phyloP scores from a whole-genome alignment of 2,797 vertebrate species.

The Gallinago stenura region DNA sequence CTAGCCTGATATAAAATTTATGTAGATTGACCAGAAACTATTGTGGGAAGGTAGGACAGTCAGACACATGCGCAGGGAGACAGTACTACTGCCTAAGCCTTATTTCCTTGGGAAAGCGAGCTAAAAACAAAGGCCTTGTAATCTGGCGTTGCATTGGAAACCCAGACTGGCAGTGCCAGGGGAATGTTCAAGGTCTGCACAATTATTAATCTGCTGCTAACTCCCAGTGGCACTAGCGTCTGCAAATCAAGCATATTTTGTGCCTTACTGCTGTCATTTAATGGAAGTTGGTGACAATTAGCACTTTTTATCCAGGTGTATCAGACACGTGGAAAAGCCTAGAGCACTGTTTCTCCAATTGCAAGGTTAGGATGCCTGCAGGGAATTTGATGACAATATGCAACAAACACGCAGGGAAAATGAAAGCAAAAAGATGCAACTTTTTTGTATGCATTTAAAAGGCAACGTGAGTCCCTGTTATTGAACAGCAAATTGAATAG shows the following conservation, averaged over 20 bases:
- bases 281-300: conserved; percentile 59
- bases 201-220: conserved; percentile 49
- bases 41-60: background rate
- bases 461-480: background rate
- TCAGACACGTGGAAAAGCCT: conserved; percentile 36
- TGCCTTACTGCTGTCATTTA: conserved; percentile 65
- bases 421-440: conserved; percentile 3
- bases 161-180: conserved; percentile 19
- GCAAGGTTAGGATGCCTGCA: conserved; percentile 18
- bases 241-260: conserved; percentile 58
- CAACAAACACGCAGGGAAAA: conserved; percentile 40
- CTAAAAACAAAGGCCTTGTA: background rate
- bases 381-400: conserved; percentile 9
- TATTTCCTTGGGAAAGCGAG: conserved; percentile 21
- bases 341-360: conserved; percentile 4
- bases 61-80: background rate
- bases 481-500: background rate
- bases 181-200: conserved; percentile 27
- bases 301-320: conserved; percentile 60
- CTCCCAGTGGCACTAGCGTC: conserved; percentile 24
- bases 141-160: background rate
- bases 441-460: background rate
- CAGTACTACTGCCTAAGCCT: background rate
- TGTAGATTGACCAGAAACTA: background rate
- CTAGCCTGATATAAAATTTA: background rate